Base-by-base conservation (phyloP, 1,140 invertebrate genomes). In the Apocrypta bakeri region DNA sequence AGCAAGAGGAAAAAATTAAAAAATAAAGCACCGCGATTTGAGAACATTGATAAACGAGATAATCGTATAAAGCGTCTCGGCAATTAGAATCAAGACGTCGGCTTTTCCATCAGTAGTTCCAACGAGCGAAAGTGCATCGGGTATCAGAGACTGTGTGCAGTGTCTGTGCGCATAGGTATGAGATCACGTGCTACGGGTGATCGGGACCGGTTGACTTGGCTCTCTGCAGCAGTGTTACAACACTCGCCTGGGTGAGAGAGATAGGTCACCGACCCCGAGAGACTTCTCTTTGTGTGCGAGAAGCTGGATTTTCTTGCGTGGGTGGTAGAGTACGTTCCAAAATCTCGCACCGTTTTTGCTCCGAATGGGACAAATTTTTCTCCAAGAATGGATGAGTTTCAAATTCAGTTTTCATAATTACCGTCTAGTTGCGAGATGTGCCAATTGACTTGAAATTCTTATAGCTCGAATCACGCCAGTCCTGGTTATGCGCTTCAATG, bases 101-200 rank as follows among this genome's bases (percentile, higher is more conserved):
- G 33, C n/a, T 66, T 68, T 68, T 78, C 37, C 25, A 78, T 24
- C 25, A n/a, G 37, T 25, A 17, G 1, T 14, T 25, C 3, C 25
- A 17, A 21, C 79, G 79, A 85, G 84, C 83, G 84, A 85, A 85
- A 85, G 85, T 85, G 48, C 74, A 84, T 69, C 64, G 27, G 27
- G 56, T 69, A 56, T 71, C 37, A 66, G 69, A 79, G 27, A 42
- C 11, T 56, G 9, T 37, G 9, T 37, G 33, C 24, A 69, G 21
- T 14, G 63, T 11, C 24, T 29, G 63, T 21, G 27, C 63, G 24
- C 12, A 56, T 56, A 56, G 63, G 24, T 25, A 25, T 17, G 37
- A 61, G 68, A 79, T 72, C 27, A 25, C 42, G 78, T 72, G 64
- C 66, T 33, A 24, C 3, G 14, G 69, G 25, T 11, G 63, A 80